Conservation (phyloP, 2,113 vertebrate genomes). For the Lipophrys pholis region DNA sequence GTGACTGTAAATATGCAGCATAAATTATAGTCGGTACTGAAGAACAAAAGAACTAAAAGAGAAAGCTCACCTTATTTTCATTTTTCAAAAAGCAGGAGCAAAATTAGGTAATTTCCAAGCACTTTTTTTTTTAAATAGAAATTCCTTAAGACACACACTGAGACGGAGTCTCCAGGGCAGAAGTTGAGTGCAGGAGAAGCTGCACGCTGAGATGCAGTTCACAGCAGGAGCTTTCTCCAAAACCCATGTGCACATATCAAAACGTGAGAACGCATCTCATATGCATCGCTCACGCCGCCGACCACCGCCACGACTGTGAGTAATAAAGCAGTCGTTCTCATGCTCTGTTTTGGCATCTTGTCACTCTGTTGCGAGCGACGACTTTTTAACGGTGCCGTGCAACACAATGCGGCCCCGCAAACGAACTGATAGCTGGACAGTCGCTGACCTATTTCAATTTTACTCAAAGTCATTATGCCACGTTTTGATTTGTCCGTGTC, state of each 20-base stretch:
- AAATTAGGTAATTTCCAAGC: conserved; percentile 65
- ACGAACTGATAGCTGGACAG: background rate
- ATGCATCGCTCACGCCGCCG: conserved; percentile 21
- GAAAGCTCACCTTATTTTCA: conserved; percentile 12
- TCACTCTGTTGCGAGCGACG: background rate
- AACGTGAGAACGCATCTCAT: conserved; percentile 33
- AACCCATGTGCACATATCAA: conserved; percentile 30
- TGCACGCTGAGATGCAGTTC: conserved; percentile 41
- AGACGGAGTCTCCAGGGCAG: conserved; percentile 52
- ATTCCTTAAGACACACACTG: no score
- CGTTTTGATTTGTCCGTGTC: background rate
- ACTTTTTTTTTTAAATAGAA: conserved; percentile 58
- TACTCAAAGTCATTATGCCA: conserved; percentile 14
- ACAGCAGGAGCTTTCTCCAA: conserved; percentile 43
- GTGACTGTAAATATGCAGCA: conserved; percentile 6
- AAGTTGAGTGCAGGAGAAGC: conserved; percentile 43
- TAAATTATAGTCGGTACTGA: background rate
- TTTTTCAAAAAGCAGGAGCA: conserved; percentile 41
- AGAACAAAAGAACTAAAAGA: conserved; percentile 15
- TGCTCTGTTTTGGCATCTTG: conserved; percentile 20
- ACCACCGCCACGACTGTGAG: background rate
- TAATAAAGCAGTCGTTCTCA: conserved; percentile 23
- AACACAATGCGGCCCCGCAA: background rate
- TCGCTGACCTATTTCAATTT: background rate
- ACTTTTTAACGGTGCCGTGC: background rate